A percentile compares a stretch with the other conserved stretches of the same genome.
phyloP scores from a whole-genome alignment of 2,113 vertebrate genomes.

The Chinchilla lanigera region DNA sequence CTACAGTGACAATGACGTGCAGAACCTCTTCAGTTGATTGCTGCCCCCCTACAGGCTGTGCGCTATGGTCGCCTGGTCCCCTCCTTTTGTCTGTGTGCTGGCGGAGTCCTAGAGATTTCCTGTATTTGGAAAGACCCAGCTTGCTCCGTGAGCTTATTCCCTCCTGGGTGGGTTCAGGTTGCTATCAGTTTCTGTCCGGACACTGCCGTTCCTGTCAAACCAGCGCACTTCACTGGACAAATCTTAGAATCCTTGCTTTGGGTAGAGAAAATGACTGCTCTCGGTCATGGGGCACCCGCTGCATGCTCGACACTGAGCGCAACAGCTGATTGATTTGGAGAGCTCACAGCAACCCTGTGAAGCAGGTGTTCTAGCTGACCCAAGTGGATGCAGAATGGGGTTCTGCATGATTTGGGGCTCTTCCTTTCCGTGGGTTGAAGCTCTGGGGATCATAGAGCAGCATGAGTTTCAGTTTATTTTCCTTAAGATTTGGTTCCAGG shows the following conservation, averaged over 20 bases:
- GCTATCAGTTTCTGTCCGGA: background rate
- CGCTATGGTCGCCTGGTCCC: fast-evolving
- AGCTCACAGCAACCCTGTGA: background rate
- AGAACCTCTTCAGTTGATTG: background rate
- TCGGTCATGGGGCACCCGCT: fast-evolving
- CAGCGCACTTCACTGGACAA: no score
- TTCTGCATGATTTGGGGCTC: background rate
- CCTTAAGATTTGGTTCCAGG: background rate
- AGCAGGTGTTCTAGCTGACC: no score
- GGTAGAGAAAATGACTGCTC: fast-evolving
- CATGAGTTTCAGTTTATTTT: background rate
- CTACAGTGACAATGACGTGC: fast-evolving
- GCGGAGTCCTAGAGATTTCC: background rate
- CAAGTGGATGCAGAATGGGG: fast-evolving
- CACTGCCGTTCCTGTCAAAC: no score
- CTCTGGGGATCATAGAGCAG: fast-evolving
- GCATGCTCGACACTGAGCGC: fast-evolving
- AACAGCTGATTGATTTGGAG: background rate
- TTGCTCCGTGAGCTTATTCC: fast-evolving
- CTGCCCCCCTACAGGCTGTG: fast-evolving
- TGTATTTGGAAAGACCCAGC: fast-evolving
- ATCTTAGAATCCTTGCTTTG: no score
- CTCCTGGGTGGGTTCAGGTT: fast-evolving
- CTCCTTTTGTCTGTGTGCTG: fast-evolving
- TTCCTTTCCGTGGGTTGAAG: fast-evolving